Evolutionary conservation across 2,797 vertebrate species (phyloP), one percentile per base, ranked within the genome.

Genomic region (Sebastes aleutianus): DNA sequence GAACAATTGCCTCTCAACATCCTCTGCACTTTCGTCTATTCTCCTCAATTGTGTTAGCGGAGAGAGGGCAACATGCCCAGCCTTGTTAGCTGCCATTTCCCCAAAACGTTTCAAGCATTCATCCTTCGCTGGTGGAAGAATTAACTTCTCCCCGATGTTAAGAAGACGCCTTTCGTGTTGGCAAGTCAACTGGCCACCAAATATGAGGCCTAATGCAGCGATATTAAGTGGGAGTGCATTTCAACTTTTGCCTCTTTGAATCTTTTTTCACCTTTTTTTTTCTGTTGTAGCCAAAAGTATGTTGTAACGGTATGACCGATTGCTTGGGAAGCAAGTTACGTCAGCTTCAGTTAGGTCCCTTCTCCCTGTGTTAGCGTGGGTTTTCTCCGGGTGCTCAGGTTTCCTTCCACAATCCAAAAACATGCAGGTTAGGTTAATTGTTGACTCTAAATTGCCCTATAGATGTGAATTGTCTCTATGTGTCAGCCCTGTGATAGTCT

Each of bases 1-100:
- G 76, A 75, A 88, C 85, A 88, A 88, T 87, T 81, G 82, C 67
- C 70, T 84, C 76, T 84, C 62, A 64, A 80, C 74, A 79, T 71
- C 70, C 69, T 90, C 79, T 78, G 77, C 70, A 82, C 74, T 89
- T 87, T 81, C 16, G 62, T 76, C 79, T 72, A 36, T 86, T 88
- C 74, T 74, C 39, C 65, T 80, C 80, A 47, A 71, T 82, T 83
- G 82, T 85, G 69, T 79, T 68, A 24, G 65, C 63, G 43, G 66
- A 75, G 68, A 86, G 80, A 86, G 80, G 83, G 85, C 82, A 73
- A 68, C 75, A 31, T 84, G 86, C 83, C 87, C 65, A 36, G 82
- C 59, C 36, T 67, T 81, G 64, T 76, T 85, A 61, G 75, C 69
- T 78, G 78, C 80, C 62, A 64, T 82, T 85, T 86, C 12, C 56